phyloP scores from a whole-genome alignment of 2,797 vertebrate genomes.

The Lacerta agilis region DNA sequence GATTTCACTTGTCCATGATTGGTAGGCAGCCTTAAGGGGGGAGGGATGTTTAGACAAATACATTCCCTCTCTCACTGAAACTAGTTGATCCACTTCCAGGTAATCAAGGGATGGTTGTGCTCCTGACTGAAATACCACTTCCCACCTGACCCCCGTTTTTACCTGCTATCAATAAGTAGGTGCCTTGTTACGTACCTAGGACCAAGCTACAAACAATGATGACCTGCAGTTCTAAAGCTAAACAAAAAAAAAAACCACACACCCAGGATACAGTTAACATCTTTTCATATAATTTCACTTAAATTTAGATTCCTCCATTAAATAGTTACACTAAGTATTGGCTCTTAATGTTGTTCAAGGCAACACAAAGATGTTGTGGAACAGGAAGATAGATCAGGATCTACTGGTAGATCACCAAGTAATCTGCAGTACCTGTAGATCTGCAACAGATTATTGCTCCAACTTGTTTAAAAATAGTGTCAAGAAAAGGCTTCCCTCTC shows the following conservation, averaged over 20 bases:
- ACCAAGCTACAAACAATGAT: background rate
- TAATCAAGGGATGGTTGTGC: background rate
- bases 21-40: background rate
- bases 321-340: background rate
- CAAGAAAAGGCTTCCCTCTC: too few species aligned
- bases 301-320: background rate
- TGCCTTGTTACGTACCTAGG: too few species aligned
- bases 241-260: background rate
- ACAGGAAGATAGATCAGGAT: background rate
- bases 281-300: background rate
- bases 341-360: background rate
- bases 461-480: too few species aligned
- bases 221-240: background rate
- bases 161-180: background rate
- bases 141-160: background rate
- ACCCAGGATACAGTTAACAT: background rate
- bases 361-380: conserved; percentile 50
- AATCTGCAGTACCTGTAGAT: too few species aligned
- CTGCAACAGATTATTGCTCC: too few species aligned
- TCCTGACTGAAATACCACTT: background rate
- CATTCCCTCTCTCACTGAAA: background rate
- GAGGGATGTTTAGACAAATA: background rate
- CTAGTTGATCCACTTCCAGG: background rate
- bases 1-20: background rate
- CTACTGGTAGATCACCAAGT: too few species aligned